A percentile compares a stretch with the other conserved stretches of the same genome.
These are phyloP conservation scores for Polyommatus iphigenia DNA, from an alignment of 2,888 invertebrate species.

Conservation along the genomic window DNA sequence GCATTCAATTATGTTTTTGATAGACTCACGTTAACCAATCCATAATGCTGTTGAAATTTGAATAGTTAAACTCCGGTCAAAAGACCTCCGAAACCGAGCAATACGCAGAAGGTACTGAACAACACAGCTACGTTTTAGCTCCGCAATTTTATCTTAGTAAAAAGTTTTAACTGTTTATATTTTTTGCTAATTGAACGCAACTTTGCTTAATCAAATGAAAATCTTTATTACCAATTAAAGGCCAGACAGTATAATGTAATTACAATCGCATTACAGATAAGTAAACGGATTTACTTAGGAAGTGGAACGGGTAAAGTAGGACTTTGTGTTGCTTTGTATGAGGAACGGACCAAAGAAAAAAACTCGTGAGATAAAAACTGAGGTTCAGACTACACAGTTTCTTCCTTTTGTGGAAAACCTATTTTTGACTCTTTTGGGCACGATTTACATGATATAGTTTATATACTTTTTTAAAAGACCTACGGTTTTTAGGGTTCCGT, in stretches of 20 bases:
- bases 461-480: too few relatives aligned
- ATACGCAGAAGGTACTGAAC: not conserved
- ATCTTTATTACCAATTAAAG: not conserved
- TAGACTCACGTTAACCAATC: too few relatives aligned
- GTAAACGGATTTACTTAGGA: conserved; percentile 8
- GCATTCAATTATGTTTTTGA: too few relatives aligned
- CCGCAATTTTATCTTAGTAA: not conserved
- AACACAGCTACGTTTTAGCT: not conserved
- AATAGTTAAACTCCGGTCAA: not conserved
- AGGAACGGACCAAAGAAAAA: not conserved
- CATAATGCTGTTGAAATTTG: too few relatives aligned
- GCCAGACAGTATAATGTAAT: conserved; percentile 7
- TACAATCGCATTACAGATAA: conserved; percentile 1
- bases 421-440: too few relatives aligned
- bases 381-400: not conserved
- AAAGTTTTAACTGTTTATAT: not conserved
- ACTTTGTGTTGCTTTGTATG: conserved; percentile 10
- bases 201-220: not conserved
- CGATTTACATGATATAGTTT: too few relatives aligned
- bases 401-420: too few relatives aligned
- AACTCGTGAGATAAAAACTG: not conserved
- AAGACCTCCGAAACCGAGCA: not conserved
- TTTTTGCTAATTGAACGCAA: not conserved
- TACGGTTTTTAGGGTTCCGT: too few relatives aligned
- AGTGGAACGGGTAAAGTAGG: not conserved